phyloP scores from a whole-genome alignment of 2,888 invertebrate species.

The Spicauda simplicius region DNA sequence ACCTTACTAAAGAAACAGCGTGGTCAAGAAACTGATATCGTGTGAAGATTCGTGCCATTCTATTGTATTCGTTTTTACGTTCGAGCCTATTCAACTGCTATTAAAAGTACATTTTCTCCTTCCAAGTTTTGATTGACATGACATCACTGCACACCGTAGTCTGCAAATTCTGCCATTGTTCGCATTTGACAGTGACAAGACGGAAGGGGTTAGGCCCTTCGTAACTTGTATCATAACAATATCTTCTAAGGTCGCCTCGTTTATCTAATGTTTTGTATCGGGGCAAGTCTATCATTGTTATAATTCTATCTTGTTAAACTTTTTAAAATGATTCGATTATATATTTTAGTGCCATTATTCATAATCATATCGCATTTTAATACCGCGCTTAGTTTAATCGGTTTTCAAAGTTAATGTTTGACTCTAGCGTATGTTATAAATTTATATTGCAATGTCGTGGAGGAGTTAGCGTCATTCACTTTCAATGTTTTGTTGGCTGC shows the following conservation, averaged over 20 bases:
- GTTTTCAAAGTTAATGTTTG: background rate
- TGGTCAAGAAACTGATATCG: slow-evolving; percentile 38
- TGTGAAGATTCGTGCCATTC: slow-evolving; percentile 36
- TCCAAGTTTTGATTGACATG: slow-evolving; percentile 53
- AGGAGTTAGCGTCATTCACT: background rate
- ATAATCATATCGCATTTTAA: slow-evolving; percentile 18
- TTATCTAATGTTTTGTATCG: slow-evolving; percentile 54
- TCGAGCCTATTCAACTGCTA: slow-evolving; percentile 46
- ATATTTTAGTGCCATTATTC: slow-evolving; percentile 9
- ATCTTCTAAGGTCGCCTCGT: slow-evolving; percentile 52
- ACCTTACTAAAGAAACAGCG: slow-evolving; percentile 17
- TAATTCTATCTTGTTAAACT: slow-evolving; percentile 28
- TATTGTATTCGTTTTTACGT: slow-evolving; percentile 26
- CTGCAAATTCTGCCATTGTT: slow-evolving; percentile 64
- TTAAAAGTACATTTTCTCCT: slow-evolving; percentile 63
- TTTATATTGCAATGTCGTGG: background rate
- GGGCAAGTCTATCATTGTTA: slow-evolving; percentile 42
- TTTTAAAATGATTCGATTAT: slow-evolving; percentile 24
- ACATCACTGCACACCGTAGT: slow-evolving; percentile 53
- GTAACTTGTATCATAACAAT: slow-evolving; percentile 55
- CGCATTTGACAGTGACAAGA: slow-evolving; percentile 45
- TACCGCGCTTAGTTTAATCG: background rate
- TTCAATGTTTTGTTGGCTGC: background rate
- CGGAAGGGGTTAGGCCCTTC: slow-evolving; percentile 56
- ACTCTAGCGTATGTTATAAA: background rate